Evolutionary conservation across 2,888 invertebrate genomes (phyloP).

Genomic region (Nymphalis polychloros): DNA sequence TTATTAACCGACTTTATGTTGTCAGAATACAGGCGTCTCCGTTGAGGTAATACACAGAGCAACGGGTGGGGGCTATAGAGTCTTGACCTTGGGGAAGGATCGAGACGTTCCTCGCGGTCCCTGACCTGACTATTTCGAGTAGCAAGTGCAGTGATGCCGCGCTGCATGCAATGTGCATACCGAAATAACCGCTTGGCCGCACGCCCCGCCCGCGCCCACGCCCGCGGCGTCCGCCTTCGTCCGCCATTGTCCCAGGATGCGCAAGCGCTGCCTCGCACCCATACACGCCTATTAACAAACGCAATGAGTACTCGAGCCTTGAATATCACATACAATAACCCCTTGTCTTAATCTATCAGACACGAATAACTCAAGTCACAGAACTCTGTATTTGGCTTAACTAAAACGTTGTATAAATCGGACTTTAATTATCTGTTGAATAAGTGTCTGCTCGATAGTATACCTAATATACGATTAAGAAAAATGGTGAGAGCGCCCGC

Average conservation of each 20-base stretch:
- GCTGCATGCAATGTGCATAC: conserved; percentile 81
- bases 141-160: conserved; percentile 75
- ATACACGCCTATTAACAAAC: conserved; percentile 58
- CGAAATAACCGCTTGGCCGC: conserved; percentile 76
- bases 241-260: conserved; percentile 60
- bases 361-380: conserved; percentile 34
- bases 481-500: conserved; percentile 65
- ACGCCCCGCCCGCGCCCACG: conserved; percentile 58
- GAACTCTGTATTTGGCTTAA: conserved; percentile 41
- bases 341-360: conserved; percentile 36
- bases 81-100: conserved; percentile 82
- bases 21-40: conserved; percentile 51
- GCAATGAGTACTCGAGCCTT: conserved; percentile 14
- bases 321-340: conserved; percentile 30
- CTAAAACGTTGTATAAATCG: conserved; percentile 35
- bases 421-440: conserved; percentile 55
- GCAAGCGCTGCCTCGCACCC: conserved; percentile 40
- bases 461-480: conserved; percentile 66
- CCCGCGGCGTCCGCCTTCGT: conserved; percentile 43
- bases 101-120: conserved; percentile 77
- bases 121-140: conserved; percentile 82
- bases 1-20: conserved; percentile 46
- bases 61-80: conserved; percentile 54
- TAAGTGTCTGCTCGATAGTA: conserved; percentile 69
- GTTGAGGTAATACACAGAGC: conserved; percentile 50